These are phyloP conservation scores for Pocota personata DNA, from an alignment of 2,888 invertebrate species.

Conservation along the genomic window DNA sequence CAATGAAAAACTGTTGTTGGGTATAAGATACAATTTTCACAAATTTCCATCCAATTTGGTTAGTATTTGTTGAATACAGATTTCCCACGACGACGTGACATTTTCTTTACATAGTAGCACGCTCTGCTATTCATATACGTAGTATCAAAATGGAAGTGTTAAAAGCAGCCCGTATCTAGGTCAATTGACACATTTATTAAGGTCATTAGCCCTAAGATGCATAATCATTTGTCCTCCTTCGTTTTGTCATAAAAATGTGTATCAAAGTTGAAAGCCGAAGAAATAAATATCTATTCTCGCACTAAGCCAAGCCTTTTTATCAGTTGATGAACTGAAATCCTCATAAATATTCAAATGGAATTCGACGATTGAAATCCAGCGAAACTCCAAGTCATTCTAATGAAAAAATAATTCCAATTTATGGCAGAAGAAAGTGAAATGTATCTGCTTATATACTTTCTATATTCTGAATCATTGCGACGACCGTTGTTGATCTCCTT, in stretches of 20 bases:
- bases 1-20: background rate
- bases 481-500: slow-evolving; percentile 10
- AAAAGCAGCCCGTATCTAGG: background rate
- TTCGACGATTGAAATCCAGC: slow-evolving; percentile 14
- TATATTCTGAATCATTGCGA: slow-evolving; percentile 56
- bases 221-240: background rate
- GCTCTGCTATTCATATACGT: background rate
- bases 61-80: background rate
- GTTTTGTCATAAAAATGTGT: background rate
- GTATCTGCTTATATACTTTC: slow-evolving; percentile 54
- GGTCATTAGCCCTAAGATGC: background rate
- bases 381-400: slow-evolving; percentile 24
- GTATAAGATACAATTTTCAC: too few species aligned
- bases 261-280: background rate
- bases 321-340: background rate
- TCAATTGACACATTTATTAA: slow-evolving; percentile 6
- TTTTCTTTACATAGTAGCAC: background rate
- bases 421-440: slow-evolving; percentile 54
- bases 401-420: slow-evolving; percentile 38
- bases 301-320: slow-evolving; percentile 17
- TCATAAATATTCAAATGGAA: slow-evolving; percentile 47
- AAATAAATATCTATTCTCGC: background rate
- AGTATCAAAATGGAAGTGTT: background rate
- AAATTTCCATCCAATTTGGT: background rate
- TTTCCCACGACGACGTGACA: background rate